Conservation (phyloP, 2,888 invertebrate species). For the Polydrusus cervinus region DNA sequence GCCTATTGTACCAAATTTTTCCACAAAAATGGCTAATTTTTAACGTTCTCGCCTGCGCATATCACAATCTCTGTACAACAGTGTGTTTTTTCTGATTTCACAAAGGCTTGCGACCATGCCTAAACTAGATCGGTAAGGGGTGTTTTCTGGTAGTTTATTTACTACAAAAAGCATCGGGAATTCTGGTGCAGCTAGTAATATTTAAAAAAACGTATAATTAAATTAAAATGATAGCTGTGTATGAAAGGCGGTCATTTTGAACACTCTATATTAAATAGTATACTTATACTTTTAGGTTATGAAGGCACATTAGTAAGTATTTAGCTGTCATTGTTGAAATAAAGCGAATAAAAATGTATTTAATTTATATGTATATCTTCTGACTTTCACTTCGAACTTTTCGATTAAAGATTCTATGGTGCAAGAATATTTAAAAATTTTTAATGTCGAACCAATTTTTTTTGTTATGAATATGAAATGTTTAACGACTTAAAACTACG, state of each 20-base stretch:
- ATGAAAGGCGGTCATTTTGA: slow-evolving; percentile 44
- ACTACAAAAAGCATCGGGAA: neutral
- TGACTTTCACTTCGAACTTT: neutral
- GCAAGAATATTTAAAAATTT: neutral
- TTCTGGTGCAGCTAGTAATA: neutral
- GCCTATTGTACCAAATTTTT: neutral
- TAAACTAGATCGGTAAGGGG: slow-evolving; percentile 16
- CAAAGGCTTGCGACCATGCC: slow-evolving; percentile 43
- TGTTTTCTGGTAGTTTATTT: neutral
- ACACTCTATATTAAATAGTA: slow-evolving; percentile 47
- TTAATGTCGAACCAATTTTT: no score
- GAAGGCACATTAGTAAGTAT: slow-evolving; percentile 50
- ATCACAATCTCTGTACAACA: slow-evolving; percentile 54
- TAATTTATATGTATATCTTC: no score
- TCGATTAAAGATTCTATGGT: slow-evolving; percentile 1
- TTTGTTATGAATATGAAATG: no score
- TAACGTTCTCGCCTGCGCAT: slow-evolving; percentile 43
- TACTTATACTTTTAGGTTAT: slow-evolving; percentile 52
- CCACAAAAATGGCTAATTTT: slow-evolving; percentile 19
- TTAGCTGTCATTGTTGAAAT: slow-evolving; percentile 46
- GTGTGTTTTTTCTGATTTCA: slow-evolving; percentile 40
- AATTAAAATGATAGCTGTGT: slow-evolving; percentile 42
- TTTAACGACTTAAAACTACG: no score
- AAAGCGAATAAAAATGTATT: slow-evolving; percentile 18
- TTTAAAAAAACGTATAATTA: neutral